Conservation (phyloP, 1,140 invertebrate species). For the Galleria mellonella region DNA sequence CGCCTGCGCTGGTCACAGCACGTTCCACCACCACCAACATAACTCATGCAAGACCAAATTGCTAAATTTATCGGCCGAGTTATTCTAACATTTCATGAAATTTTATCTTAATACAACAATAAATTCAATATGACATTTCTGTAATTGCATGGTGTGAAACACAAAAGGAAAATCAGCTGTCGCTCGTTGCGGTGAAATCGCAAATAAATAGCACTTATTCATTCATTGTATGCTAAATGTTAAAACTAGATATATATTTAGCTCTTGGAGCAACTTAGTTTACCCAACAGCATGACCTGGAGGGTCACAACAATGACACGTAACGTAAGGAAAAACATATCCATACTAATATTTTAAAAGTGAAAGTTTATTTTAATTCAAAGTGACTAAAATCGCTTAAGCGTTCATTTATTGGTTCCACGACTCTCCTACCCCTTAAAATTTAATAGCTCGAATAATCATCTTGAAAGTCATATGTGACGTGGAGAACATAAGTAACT, state of each 20-base stretch:
- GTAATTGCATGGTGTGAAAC: conserved; percentile 26
- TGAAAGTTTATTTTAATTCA: no score
- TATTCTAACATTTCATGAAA: conserved; percentile 28
- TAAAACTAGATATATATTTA: background rate
- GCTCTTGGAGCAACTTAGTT: no score
- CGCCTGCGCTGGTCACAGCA: conserved; percentile 24
- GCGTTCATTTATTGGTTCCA: no score
- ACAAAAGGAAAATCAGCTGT: conserved; percentile 18
- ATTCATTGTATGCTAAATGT: conserved; percentile 1
- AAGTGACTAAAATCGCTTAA: no score
- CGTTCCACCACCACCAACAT: conserved; percentile 16
- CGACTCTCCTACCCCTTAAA: no score
- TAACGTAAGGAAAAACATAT: no score
- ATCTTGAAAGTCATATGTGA: no score
- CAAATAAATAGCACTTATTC: background rate
- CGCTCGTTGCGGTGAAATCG: conserved; percentile 12
- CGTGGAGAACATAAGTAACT: no score
- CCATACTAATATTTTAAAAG: no score
- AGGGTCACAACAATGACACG: no score
- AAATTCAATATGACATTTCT: conserved; percentile 19
- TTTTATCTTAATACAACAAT: conserved; percentile 28
- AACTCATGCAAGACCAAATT: conserved; percentile 50
- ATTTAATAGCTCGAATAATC: no score
- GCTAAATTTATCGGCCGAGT: conserved; percentile 49
- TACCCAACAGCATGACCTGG: no score